These are phyloP conservation scores for Melanerpes formicivorus DNA, from an alignment of 2,113 vertebrate genomes.

Conservation along the genomic window DNA sequence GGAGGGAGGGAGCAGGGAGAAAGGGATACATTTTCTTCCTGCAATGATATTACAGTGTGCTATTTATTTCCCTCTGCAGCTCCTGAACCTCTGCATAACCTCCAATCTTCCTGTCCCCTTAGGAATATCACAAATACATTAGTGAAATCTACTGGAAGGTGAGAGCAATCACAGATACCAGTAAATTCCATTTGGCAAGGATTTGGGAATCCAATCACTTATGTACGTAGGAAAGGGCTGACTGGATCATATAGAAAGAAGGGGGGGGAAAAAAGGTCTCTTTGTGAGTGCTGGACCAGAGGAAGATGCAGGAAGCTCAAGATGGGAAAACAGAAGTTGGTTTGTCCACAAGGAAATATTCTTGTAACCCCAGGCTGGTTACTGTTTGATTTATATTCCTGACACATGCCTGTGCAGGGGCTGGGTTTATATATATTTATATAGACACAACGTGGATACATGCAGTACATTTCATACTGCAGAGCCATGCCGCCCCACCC, in stretches of 20 bases:
- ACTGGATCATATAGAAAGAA: not conserved
- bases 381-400: not conserved
- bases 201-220: not conserved
- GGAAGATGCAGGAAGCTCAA: not conserved
- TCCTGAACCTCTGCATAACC: constrained; percentile 13
- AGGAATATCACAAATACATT: constrained; percentile 38
- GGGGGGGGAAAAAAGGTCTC: not conserved
- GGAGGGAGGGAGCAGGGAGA: not conserved
- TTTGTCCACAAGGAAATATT: not conserved
- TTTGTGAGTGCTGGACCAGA: not conserved
- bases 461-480: not conserved
- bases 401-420: not conserved
- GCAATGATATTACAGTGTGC: constrained; percentile 15
- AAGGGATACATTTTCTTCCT: not conserved
- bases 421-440: not conserved
- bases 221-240: not conserved
- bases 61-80: not conserved
- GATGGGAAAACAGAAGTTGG: not conserved
- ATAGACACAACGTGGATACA: not conserved
- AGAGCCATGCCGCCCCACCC: not conserved
- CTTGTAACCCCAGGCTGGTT: not conserved
- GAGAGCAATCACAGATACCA: constrained; percentile 2
- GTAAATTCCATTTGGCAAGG: not conserved
- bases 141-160: constrained; percentile 23
- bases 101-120: not conserved